These are phyloP conservation scores for Blastobasis adustella DNA, from an alignment of 2,888 invertebrate species.

Conservation along the genomic window DNA sequence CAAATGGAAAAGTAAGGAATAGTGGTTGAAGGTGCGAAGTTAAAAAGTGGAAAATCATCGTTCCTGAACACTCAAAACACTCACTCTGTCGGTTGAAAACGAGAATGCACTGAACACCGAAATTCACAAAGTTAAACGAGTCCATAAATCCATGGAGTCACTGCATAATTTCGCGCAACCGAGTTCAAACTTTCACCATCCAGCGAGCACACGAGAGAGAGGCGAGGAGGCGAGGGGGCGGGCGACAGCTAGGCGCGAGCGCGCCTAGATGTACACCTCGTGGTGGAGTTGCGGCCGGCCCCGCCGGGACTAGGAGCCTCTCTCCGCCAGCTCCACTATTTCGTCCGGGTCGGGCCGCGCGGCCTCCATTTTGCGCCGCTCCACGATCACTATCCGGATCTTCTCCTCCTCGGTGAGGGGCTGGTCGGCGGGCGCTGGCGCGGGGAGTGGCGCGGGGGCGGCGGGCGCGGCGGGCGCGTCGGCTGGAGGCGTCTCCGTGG, in stretches of 20 bases:
- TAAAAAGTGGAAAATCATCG: constrained; percentile 33
- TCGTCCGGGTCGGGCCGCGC: constrained; percentile 49
- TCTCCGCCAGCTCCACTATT: constrained; percentile 56
- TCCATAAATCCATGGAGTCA: constrained; percentile 19
- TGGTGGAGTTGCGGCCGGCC: constrained; percentile 71
- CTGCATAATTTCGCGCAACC: constrained; percentile 50
- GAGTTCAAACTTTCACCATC: constrained; percentile 53
- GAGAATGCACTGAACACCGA: constrained; percentile 30
- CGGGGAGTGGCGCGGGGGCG: constrained; percentile 30
- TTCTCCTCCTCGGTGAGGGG: constrained; percentile 65
- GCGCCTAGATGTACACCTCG: constrained; percentile 65
- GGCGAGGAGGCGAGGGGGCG: constrained; percentile 20
- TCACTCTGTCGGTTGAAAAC: constrained; percentile 37
- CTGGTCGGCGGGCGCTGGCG: constrained; percentile 34
- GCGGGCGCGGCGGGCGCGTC: constrained; percentile 38
- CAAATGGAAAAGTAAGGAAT: constrained; percentile 41
- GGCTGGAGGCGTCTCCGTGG: constrained; percentile 39
- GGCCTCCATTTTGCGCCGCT: constrained; percentile 74
- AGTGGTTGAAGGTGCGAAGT: constrained; percentile 25
- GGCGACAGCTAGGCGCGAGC: constrained; percentile 19
- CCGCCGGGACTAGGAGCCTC: constrained; percentile 69
- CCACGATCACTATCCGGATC: constrained; percentile 77
- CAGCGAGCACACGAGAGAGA: constrained; percentile 40
- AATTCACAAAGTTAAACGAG: constrained; percentile 21
- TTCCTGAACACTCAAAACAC: constrained; percentile 30